Base-by-base conservation (phyloP, 1,140 invertebrate species). In the Phymastichus coffea region DNA sequence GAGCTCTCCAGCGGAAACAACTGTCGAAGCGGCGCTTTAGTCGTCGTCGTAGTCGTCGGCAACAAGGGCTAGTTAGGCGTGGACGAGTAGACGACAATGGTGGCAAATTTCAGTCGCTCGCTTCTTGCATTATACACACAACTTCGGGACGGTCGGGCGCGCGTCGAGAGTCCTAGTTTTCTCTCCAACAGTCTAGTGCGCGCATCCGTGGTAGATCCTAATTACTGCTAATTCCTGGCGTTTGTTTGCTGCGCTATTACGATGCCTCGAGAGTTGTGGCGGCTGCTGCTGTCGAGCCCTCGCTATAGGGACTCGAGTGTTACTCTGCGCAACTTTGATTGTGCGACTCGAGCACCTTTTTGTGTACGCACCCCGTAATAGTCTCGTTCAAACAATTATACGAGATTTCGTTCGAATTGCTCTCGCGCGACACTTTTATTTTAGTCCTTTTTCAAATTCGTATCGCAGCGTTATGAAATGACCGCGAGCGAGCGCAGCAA, bases 71-170 rank as follows among this genome's bases (percentile, higher is more conserved):
- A 78, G 75, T 76, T 78, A 78, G 74, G 35, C 28, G 44, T 9
- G 4, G n/a, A n/a, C 65, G 65, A 63, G 63, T 67, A 57, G 62
- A 66, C 64, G 71, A 77, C 75, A 77, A 78, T 77, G 73, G 69
- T 67, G 75, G 72, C 76, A 78, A 77, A 77, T 78, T 77, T 77
- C 68, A 73, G n/a, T n/a, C n/a, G n/a, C 70, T 70, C 68, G 71
- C 70, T n/a, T n/a, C n/a, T n/a, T n/a, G 15, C 38, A 73, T 71
- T 73, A 70, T 74, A 75, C 67, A 69, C 58, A 67, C 61, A 58
- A 57, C 62, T 65, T 66, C 57, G 44, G 53, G 64, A 62, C 56
- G 63, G 60, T 49, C 56, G 37, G 14, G 46, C 47, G 49, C 37
- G 64, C 63, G 23, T 19, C 52, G 56, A 61, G 23, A 20, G 19